Evolutionary conservation across 2,113 vertebrate genomes (phyloP), one percentile per base, ranked within the genome.

Genomic region (Hymenochirus boettgeri): DNA sequence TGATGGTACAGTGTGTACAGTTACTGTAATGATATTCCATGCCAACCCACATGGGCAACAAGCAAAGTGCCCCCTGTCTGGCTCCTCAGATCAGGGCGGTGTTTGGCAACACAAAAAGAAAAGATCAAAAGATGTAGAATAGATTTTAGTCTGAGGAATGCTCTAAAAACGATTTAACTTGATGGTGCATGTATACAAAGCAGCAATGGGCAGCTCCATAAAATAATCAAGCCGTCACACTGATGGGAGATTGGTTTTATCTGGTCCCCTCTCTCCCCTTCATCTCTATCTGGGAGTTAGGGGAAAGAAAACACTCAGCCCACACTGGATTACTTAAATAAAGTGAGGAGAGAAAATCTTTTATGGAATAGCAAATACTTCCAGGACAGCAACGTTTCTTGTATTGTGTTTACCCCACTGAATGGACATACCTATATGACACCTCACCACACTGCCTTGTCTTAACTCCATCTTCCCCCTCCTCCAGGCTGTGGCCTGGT

Each of bases 201-300:
- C 52, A 65, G 55, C 61, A 70, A 69, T 62, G 56, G 65, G 70
- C 4, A 27, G 75, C 62, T 39, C 55, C 77, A 74, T 80, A 74
- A 83, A 86, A 85, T 84, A 87, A 86, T 78, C 83, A 83, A 83
- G 48, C 77, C 73, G 79, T 81, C 82, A 78, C 55, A 35, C 55
- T 22, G 61, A 58, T 67, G 26, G 75, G 61, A 72, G 46, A 51
- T 69, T 23, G 70, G 71, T 64, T 78, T 78, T 79, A 67, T 76
- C 79, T 77, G 59, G 25, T 42, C 17, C 21, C 1, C 72, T 65
- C 63, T 39, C 60, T 66, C 39, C 19, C 11, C 62, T 56, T 11
- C 47, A 19, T 26, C 33, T 66, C 52, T 31, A 25, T 66, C 58
- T 5, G 33, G 5, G 17, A n/a, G 17, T 5, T 42, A 6, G 15